Evolutionary conservation across 1,140 invertebrate genomes (phyloP).

Genomic region (Magallana ariakensis): DNA sequence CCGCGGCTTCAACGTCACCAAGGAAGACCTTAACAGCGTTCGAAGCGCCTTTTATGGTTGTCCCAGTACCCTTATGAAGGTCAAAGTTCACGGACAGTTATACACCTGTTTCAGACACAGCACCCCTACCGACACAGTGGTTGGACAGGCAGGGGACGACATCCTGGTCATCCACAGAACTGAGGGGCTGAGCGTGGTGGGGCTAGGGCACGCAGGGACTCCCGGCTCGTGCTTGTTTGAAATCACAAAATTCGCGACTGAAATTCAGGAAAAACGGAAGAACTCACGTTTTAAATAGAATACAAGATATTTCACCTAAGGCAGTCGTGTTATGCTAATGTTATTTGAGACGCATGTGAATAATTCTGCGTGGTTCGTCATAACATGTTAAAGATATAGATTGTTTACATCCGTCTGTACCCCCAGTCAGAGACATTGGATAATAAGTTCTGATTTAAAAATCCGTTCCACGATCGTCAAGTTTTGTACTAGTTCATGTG

Average conservation of each 20-base stretch:
- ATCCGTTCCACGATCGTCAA: background rate
- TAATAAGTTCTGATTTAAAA: background rate
- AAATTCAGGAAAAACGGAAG: slow-evolving; percentile 17
- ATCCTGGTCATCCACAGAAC: slow-evolving; percentile 51
- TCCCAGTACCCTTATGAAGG: slow-evolving; percentile 49
- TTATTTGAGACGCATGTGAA: too few relatives aligned
- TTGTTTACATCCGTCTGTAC: too few relatives aligned
- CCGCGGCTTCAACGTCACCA: slow-evolving; percentile 37
- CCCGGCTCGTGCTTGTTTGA: slow-evolving; percentile 58
- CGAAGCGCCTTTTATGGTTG: slow-evolving; percentile 41
- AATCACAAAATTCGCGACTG: slow-evolving; percentile 49
- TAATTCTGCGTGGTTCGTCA: too few relatives aligned
- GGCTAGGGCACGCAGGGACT: slow-evolving; percentile 48
- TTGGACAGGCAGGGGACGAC: slow-evolving; percentile 48
- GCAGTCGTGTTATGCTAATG: too few relatives aligned
- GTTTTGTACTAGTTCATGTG: background rate
- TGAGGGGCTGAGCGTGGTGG: slow-evolving; percentile 49
- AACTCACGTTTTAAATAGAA: background rate
- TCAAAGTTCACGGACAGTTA: slow-evolving; percentile 50
- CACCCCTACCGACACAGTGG: slow-evolving; percentile 48
- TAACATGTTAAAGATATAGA: too few relatives aligned
- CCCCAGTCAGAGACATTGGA: too few relatives aligned
- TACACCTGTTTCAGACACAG: slow-evolving; percentile 55
- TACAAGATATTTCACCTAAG: too few relatives aligned
- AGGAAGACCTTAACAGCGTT: slow-evolving; percentile 43